Evolutionary conservation across 2,888 invertebrate genomes (phyloP), one percentile per base, ranked within the genome.

Genomic region (Syrista parreyssii): DNA sequence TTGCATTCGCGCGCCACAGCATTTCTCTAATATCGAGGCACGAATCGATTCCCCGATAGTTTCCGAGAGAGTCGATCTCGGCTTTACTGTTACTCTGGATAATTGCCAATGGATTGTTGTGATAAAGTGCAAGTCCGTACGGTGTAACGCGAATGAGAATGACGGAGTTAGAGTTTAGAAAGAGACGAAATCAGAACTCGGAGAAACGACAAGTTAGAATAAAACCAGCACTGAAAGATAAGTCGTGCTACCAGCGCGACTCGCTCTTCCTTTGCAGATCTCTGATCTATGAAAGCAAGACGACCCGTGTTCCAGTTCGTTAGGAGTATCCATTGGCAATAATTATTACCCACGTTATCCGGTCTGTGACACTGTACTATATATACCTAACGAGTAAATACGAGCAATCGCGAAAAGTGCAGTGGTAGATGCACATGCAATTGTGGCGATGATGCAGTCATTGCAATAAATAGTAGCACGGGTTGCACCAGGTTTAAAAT

Each of bases 321-420:
- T 83, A 82, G 80, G 74, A 75, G 78, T 76, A 79, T 78, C 79
- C 82, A 82, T 79, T 81, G 80, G 82, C 84, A 82, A 82, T 84
- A 84, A 86, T 85, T 84, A 83, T 82, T 81, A 78, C 75, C 78
- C 81, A 23, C 79, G 83, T 81, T 82, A 79, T 76, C 23, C 55
- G 55, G 23, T 55, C 55, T 23, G 23, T 55, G 55, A 55, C 55
- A 55, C 55, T 55, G 2, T 55, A 55, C 23, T 23, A 55, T 23
- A 55, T 1, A 55, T 2, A 9, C 23, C 55, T 9, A 55, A 55
- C 55, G 55, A 55, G 9, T 23, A 55, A 23, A 55, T 23, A 23
- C 23, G 23, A 55, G 55, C 55, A 55, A 23, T 55, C 23, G 23
- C 23, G 55, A 55, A 55, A 55, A 55, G 55, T 15, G 0, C 55